Conservation (phyloP, 2,113 vertebrate genomes). For the Leiothrix lutea region DNA sequence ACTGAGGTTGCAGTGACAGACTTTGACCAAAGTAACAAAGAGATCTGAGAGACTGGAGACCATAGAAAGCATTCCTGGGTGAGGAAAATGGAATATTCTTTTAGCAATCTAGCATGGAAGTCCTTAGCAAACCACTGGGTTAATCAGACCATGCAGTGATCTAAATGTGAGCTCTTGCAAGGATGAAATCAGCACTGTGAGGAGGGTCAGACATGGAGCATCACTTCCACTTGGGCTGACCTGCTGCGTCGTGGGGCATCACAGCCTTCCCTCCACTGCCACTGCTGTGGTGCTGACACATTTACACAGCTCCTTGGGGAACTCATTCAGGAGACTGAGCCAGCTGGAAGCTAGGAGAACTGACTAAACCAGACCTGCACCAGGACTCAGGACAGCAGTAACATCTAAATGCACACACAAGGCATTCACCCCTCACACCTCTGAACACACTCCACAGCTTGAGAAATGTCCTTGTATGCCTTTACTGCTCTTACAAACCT, state of each 20-base stretch:
- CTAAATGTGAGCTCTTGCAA: neutral
- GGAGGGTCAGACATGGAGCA: neutral
- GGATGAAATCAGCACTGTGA: neutral
- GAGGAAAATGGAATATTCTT: neutral
- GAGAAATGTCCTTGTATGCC: neutral
- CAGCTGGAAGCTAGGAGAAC: neutral
- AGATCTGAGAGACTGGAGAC: neutral
- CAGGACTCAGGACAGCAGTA: neutral
- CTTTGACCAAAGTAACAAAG: neutral
- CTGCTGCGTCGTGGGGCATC: rapidly evolving
- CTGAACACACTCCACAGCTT: neutral
- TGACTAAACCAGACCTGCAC: neutral
- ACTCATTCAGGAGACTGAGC: neutral
- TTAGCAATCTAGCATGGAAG: neutral
- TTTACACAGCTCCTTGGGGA: neutral
- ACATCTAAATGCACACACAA: rapidly evolving
- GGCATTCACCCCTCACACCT: neutral
- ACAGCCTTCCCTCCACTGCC: neutral
- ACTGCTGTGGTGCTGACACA: neutral
- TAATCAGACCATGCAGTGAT: neutral
- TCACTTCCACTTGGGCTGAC: neutral
- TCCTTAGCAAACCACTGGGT: neutral
- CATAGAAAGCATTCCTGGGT: neutral
- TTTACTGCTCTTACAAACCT: neutral
- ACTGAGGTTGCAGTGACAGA: neutral